Evolutionary conservation across 2,113 vertebrate genomes (phyloP).

Genomic region (Xiphophorus hellerii): DNA sequence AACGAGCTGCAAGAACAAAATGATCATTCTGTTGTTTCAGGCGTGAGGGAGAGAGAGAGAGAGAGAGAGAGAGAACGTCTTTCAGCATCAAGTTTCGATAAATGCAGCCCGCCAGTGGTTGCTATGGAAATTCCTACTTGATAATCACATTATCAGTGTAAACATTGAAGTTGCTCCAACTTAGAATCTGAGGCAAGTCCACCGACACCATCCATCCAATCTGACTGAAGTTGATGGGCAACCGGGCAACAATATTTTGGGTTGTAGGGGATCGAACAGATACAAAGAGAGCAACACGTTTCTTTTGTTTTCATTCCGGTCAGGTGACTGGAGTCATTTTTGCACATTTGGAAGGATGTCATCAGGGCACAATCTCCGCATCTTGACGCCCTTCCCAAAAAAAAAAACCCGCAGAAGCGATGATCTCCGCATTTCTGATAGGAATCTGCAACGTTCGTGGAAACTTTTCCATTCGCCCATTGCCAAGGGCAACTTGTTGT

Average conservation of each 20-base stretch:
- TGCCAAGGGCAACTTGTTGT: conserved; percentile 10
- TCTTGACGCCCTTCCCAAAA: conserved; percentile 13
- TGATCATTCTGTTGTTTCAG: too few relatives aligned
- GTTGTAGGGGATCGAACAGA: neutral
- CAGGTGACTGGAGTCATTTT: conserved; percentile 4
- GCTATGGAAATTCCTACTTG: neutral
- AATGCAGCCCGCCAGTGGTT: neutral
- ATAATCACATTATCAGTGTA: neutral
- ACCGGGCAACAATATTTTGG: neutral
- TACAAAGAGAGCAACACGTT: conserved; percentile 3
- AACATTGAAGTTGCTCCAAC: neutral
- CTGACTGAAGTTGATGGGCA: too few relatives aligned
- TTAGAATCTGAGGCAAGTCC: too few relatives aligned
- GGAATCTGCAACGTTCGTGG: conserved; percentile 64
- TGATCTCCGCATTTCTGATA: conserved; percentile 66
- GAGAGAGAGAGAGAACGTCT: neutral
- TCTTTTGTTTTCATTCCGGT: neutral
- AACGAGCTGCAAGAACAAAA: neutral
- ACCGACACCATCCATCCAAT: too few relatives aligned
- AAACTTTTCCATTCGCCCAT: conserved; percentile 29
- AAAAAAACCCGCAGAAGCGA: conserved; percentile 31
- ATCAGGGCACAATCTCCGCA: conserved; percentile 46
- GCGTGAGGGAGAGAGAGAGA: too few relatives aligned
- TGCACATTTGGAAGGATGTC: conserved; percentile 26
- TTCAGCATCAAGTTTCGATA: neutral